These are phyloP conservation scores for Aradophagus sp. DNA, from an alignment of 1,140 invertebrate species.

Conservation along the genomic window DNA sequence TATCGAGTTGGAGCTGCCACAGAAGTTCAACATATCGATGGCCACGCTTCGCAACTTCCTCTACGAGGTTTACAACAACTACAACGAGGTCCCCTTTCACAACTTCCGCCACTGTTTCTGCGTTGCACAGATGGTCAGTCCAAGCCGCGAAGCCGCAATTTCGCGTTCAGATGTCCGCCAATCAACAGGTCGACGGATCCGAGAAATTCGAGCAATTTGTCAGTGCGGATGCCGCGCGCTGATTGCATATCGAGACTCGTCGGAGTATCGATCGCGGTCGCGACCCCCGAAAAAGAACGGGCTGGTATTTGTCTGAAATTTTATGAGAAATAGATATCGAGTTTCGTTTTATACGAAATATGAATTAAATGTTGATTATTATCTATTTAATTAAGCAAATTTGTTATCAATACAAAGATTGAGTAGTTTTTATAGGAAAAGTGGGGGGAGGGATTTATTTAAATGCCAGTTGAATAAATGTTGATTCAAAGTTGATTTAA, in stretches of 20 bases:
- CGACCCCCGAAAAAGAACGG: no score
- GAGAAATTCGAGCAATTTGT: slow-evolving; percentile 1
- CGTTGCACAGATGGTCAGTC: slow-evolving; percentile 91
- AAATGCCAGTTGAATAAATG: no score
- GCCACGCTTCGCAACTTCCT: slow-evolving; percentile 83
- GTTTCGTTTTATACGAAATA: no score
- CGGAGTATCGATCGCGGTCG: not conserved
- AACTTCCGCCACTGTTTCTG: slow-evolving; percentile 93
- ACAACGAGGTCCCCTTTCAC: slow-evolving; percentile 93
- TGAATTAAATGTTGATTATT: no score
- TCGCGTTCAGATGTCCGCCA: not conserved
- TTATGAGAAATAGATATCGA: no score
- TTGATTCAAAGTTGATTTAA: no score
- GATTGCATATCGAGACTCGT: slow-evolving; percentile 1
- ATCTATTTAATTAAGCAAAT: no score
- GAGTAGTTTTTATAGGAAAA: not conserved
- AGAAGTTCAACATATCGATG: slow-evolving; percentile 86
- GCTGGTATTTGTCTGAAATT: no score
- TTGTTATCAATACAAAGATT: no score
- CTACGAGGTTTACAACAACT: slow-evolving; percentile 89
- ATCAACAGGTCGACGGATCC: slow-evolving; percentile 6
- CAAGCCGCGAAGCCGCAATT: not conserved
- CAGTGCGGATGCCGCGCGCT: slow-evolving; percentile 1
- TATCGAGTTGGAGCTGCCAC: slow-evolving; percentile 83
- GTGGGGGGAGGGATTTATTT: no score